phyloP scores from a whole-genome alignment of 2,113 vertebrate species.

The Jacana jacana region DNA sequence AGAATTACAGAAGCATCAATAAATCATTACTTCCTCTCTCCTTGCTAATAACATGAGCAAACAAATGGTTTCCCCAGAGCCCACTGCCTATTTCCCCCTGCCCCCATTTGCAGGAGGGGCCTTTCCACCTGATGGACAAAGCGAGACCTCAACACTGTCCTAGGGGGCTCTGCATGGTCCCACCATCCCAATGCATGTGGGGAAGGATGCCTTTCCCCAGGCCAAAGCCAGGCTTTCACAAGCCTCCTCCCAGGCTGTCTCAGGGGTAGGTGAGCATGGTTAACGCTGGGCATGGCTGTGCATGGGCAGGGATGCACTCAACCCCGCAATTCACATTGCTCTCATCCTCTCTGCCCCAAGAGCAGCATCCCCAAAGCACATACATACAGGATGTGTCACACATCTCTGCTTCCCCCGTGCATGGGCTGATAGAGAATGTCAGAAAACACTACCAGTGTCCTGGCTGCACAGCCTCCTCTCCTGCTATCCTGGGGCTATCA shows the following conservation, averaged over 20 bases:
- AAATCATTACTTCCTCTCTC: conserved; percentile 34
- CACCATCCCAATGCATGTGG: rapidly evolving
- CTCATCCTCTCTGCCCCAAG: not conserved
- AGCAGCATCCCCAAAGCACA: not conserved
- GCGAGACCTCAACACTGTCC: not conserved
- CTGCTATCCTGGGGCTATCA: rapidly evolving
- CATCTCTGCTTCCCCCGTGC: not conserved
- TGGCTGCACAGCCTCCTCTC: not conserved
- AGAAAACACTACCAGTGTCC: not conserved
- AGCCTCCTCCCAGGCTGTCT: not conserved
- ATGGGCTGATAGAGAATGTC: not conserved
- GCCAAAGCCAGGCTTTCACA: not conserved
- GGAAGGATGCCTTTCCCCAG: not conserved
- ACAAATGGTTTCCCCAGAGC: conserved; percentile 8
- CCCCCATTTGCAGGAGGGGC: not conserved
- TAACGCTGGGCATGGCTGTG: not conserved
- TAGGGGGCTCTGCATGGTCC: not conserved
- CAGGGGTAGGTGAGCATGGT: rapidly evolving
- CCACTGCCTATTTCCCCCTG: not conserved
- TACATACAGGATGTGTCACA: rapidly evolving
- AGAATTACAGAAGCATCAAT: conserved; percentile 47
- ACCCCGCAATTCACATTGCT: rapidly evolving
- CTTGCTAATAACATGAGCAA: conserved; percentile 17
- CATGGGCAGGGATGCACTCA: not conserved
- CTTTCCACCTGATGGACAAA: not conserved